Conservation (phyloP, 1,140 invertebrate genomes). For the Steinernema khuongi region DNA sequence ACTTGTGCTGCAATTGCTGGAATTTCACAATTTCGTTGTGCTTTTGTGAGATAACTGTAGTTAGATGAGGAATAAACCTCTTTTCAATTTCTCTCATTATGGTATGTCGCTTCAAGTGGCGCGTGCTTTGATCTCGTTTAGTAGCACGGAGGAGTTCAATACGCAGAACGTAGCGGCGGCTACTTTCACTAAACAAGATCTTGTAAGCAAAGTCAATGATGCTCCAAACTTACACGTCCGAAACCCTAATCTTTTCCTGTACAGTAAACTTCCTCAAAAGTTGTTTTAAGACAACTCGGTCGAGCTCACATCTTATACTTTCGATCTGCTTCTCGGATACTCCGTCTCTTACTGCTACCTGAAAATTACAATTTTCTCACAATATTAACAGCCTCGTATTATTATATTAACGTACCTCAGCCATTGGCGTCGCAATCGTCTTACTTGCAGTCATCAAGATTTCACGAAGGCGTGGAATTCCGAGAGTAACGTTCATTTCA, state of each 20-base stretch:
- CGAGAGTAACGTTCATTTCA: conserved; percentile 97
- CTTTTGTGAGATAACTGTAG: conserved; percentile 53
- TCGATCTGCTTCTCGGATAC: conserved; percentile 66
- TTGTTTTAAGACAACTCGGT: conserved; percentile 49
- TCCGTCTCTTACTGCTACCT: conserved; percentile 38
- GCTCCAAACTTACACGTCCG: conserved; percentile 9
- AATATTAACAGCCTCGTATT: conserved; percentile 45
- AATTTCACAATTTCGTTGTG: conserved; percentile 38
- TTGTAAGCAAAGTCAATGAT: conserved; percentile 1
- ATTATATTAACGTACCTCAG: conserved; percentile 80
- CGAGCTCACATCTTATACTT: conserved; percentile 59
- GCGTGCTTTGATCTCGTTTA: conserved; percentile 41
- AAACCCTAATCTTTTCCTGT: conserved; percentile 44
- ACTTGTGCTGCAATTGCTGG: conserved; percentile 37
- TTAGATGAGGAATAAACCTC: conserved; percentile 58
- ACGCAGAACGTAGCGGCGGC: conserved; percentile 40
- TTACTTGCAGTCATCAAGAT: conserved; percentile 89
- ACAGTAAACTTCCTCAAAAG: conserved; percentile 47
- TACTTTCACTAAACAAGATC: conserved; percentile 39
- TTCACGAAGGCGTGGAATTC: conserved; percentile 86
- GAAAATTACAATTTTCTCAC: conserved; percentile 24
- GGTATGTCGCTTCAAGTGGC: conserved; percentile 56
- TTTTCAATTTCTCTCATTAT: conserved; percentile 64
- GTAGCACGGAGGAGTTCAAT: conserved; percentile 42
- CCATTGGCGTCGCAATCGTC: conserved; percentile 83